phyloP scores from a whole-genome alignment of 2,797 vertebrate species.

The Peromyscus nudipes region DNA sequence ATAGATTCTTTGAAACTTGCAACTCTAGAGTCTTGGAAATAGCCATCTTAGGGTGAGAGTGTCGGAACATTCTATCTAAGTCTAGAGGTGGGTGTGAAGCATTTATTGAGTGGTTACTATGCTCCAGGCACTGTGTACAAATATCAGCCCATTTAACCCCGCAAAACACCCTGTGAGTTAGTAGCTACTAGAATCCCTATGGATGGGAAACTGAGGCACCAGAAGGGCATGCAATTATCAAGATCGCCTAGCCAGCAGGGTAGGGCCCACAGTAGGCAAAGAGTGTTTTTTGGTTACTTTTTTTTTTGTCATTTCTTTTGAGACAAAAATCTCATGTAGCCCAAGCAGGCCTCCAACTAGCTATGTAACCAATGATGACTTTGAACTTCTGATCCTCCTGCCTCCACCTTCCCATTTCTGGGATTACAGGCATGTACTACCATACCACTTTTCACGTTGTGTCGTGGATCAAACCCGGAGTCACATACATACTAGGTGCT shows the following conservation, averaged over 20 bases:
- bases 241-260: background rate
- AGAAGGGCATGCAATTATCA: background rate
- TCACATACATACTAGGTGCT: background rate
- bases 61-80: background rate
- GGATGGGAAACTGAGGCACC: background rate
- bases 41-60: background rate
- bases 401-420: background rate
- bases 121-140: background rate
- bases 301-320: background rate
- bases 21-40: background rate
- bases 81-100: background rate
- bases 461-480: background rate
- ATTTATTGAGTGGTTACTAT: background rate
- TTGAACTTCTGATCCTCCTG: background rate
- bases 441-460: background rate
- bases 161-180: background rate
- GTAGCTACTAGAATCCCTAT: background rate
- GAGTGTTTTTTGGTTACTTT: background rate
- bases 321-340: background rate
- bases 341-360: background rate
- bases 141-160: background rate
- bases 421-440: background rate
- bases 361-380: background rate
- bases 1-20: conserved; percentile 26
- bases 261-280: background rate